Percentiles rank a stretch among this genome's conserved stretches.
Conservation (phyloP, 2,888 invertebrate genomes). For the Octonoba sinensis region DNA sequence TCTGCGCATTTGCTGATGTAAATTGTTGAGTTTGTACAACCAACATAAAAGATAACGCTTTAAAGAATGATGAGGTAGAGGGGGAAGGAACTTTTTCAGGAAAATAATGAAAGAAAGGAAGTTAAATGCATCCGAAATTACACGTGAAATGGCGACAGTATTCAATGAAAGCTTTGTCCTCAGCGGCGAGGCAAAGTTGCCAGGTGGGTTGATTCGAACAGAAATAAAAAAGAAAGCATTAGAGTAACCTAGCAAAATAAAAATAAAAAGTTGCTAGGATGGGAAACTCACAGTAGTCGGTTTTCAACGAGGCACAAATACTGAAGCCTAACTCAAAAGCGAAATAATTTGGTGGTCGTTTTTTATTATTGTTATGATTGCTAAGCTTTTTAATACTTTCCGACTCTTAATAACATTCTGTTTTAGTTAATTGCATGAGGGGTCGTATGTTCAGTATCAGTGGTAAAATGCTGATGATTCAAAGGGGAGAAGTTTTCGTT, state of each 20-base stretch:
- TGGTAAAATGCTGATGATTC: neutral
- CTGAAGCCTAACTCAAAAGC: constrained; percentile 5
- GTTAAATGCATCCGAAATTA: constrained; percentile 5
- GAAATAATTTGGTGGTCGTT: constrained; percentile 4
- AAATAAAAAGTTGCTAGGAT: neutral
- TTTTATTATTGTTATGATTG: neutral
- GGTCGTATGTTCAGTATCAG: neutral
- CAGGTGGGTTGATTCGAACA: constrained; percentile 27
- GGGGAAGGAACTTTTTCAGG: neutral
- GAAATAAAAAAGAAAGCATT: constrained; percentile 11
- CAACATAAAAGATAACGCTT: constrained; percentile 12
- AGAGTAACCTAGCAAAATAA: constrained; percentile 7
- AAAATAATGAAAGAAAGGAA: neutral
- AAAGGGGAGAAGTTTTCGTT: no score
- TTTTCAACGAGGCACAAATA: constrained; percentile 15
- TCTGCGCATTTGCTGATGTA: constrained; percentile 2
- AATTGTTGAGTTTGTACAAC: constrained; percentile 5
- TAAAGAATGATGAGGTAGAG: neutral
- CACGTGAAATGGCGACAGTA: constrained; percentile 2
- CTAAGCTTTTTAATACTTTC: neutral
- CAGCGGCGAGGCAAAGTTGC: constrained; percentile 21
- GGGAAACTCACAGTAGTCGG: constrained; percentile 5
- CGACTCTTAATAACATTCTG: constrained; percentile 2
- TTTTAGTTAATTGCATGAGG: constrained; percentile 11
- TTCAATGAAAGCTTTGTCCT: constrained; percentile 33